These are phyloP conservation scores for Rhyacophila brunnea DNA, from an alignment of 1,140 invertebrate genomes.

Conservation along the genomic window DNA sequence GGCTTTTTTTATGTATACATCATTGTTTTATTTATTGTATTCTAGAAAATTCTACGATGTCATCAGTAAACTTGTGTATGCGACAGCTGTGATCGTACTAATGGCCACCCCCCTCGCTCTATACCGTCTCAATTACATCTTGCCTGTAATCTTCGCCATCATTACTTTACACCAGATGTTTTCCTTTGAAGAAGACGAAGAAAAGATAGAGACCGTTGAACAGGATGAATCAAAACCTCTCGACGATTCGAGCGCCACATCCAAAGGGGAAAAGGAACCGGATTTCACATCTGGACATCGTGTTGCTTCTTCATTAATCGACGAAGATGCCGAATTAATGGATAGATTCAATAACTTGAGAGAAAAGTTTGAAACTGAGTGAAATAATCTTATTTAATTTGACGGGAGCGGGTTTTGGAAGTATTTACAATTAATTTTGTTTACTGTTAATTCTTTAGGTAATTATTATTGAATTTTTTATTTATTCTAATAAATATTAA, in stretches of 20 bases:
- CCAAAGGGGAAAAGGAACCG: too few species aligned
- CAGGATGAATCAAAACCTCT: too few species aligned
- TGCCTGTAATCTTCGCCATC: slow-evolving; percentile 53
- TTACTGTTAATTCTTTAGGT: too few species aligned
- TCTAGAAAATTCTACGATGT: slow-evolving; percentile 53
- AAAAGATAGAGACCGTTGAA: neutral
- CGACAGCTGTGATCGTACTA: slow-evolving; percentile 51
- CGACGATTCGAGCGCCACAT: too few species aligned
- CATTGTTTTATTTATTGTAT: slow-evolving; percentile 22
- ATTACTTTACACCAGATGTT: slow-evolving; percentile 49
- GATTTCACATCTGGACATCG: neutral
- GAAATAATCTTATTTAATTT: too few species aligned
- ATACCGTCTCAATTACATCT: slow-evolving; percentile 56
- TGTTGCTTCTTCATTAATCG: slow-evolving; percentile 2
- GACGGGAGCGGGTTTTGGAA: too few species aligned
- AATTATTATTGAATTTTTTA: too few species aligned
- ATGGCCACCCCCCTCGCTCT: slow-evolving; percentile 57
- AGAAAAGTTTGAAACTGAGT: slow-evolving; percentile 20
- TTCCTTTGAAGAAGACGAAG: neutral
- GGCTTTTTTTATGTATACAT: too few species aligned
- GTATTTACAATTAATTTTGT: too few species aligned
- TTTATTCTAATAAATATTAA: too few species aligned
- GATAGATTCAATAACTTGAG: slow-evolving; percentile 11
- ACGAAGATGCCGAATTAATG: slow-evolving; percentile 12
- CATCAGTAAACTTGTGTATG: slow-evolving; percentile 50